A percentile compares a stretch with the other conserved stretches of the same genome.
phyloP scores from a whole-genome alignment of 1,140 invertebrate species.

The Scylla paramamosain region DNA sequence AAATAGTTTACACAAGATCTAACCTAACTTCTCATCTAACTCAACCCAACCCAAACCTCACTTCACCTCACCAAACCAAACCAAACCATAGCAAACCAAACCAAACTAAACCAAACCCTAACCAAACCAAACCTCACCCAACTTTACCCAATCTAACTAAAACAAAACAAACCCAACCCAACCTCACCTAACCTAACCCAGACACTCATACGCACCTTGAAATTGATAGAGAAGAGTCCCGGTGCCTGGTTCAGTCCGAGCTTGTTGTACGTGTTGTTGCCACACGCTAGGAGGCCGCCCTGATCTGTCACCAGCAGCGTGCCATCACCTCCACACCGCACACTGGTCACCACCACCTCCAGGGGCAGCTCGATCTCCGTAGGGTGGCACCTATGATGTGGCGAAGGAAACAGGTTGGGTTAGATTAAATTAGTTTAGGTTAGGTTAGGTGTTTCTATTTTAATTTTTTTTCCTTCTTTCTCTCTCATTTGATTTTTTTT shows the following conservation, averaged over 20 bases:
- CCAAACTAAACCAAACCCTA: too few species aligned
- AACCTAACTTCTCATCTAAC: too few species aligned
- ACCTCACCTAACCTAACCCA: too few species aligned
- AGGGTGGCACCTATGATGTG: conserved; percentile 80
- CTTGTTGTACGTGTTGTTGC: conserved; percentile 86
- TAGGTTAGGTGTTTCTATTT: too few species aligned
- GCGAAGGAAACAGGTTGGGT: background rate
- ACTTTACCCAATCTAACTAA: too few species aligned
- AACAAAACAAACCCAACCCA: too few species aligned
- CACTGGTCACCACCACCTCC: conserved; percentile 82
- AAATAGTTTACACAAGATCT: too few species aligned
- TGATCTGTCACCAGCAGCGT: conserved; percentile 85
- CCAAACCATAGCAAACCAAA: too few species aligned
- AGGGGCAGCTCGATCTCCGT: conserved; percentile 81
- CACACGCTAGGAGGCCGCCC: conserved; percentile 86
- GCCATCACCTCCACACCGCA: conserved; percentile 85
- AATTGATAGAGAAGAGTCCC: conserved; percentile 80
- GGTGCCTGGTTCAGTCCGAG: conserved; percentile 84
- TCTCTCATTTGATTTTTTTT: background rate
- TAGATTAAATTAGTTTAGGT: too few species aligned
- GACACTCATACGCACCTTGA: conserved; percentile 49
- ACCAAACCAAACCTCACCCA: too few species aligned
- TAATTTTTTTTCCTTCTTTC: background rate
- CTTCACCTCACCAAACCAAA: too few species aligned
- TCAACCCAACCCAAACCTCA: too few species aligned